Base-by-base conservation (phyloP, 2,113 vertebrate genomes). In the Azemiops feae region DNA sequence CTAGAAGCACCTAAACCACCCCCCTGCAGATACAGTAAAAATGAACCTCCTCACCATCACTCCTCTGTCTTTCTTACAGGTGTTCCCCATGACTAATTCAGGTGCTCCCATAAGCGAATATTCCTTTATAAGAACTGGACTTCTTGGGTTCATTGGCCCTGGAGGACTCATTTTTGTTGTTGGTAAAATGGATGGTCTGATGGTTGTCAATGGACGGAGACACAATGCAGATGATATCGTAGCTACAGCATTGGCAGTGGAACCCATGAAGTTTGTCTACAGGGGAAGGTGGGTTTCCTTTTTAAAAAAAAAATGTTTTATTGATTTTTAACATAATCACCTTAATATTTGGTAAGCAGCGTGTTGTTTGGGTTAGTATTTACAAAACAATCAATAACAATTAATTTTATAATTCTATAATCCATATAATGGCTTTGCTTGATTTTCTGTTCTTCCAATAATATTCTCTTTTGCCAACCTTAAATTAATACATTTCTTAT, bases 211-310 rank as follows among this genome's bases (percentile, higher is more conserved):
- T 11, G 98, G 98, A 22, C 98, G 99, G 52, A 98, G 98, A 88
- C 99, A 99, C 97, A 99, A 99, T 18, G 98, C 98, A 0, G 99
- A 99, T 10, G 99, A 99, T 96, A 99, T 99, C 11, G 99, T 99
- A 11, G 99, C 99, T 30, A 99, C 99, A 8, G 99, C 99, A 0
- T 96, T 99, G 93, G 99, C 99, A 0, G 99, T 99, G 89, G 99
- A 99, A 96, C 99, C 99, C 74, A 99, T 99, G 99, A 99, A 99
- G 92, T 99, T 99, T 64, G 99, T 99, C 93, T 99, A 99, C 98
- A 98, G 99, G 94, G 99, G 99, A 92, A 98, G 99, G n/a, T n/a
- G n/a, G n/a, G n/a, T n/a, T n/a, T n/a, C n/a, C n/a, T n/a, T n/a
- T n/a, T n/a, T n/a, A n/a, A n/a, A n/a, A n/a, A n/a, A n/a, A n/a